Conservation (phyloP, 2,888 invertebrate species). For the Callimorpha dominula region DNA sequence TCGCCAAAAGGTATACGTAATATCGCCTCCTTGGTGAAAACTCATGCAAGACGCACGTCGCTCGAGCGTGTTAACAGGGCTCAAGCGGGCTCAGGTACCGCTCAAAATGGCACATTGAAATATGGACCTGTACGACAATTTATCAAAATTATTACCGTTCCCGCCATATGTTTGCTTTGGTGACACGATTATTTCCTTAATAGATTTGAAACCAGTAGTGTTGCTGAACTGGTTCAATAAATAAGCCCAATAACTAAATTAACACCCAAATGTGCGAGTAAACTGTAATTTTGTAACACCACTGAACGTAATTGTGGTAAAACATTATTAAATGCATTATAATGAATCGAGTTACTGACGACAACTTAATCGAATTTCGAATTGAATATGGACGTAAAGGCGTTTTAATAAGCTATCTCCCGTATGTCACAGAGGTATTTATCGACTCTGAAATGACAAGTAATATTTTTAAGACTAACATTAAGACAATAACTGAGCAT, state of each 20-base stretch:
- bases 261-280: slow-evolving; percentile 67
- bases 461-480: slow-evolving; percentile 21
- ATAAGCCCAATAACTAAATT: slow-evolving; percentile 70
- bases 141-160: slow-evolving; percentile 63
- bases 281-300: slow-evolving; percentile 63
- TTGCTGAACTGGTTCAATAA: slow-evolving; percentile 64
- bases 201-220: slow-evolving; percentile 60
- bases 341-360: slow-evolving; percentile 46
- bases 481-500: background rate
- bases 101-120: slow-evolving; percentile 59
- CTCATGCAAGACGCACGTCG: slow-evolving; percentile 48
- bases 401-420: slow-evolving; percentile 3
- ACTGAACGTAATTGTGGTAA: slow-evolving; percentile 66
- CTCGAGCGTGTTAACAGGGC: slow-evolving; percentile 62
- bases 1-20: slow-evolving; percentile 62
- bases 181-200: slow-evolving; percentile 60
- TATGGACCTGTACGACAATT: slow-evolving; percentile 60
- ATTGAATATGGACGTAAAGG: slow-evolving; percentile 11
- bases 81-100: slow-evolving; percentile 38
- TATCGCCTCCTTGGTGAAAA: slow-evolving; percentile 69
- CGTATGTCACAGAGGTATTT: slow-evolving; percentile 1
- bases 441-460: background rate
- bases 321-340: slow-evolving; percentile 50
- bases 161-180: slow-evolving; percentile 59
- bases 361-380: slow-evolving; percentile 57